Base-by-base conservation (phyloP, 2,113 vertebrate species). In the Podocnemis expansa region DNA sequence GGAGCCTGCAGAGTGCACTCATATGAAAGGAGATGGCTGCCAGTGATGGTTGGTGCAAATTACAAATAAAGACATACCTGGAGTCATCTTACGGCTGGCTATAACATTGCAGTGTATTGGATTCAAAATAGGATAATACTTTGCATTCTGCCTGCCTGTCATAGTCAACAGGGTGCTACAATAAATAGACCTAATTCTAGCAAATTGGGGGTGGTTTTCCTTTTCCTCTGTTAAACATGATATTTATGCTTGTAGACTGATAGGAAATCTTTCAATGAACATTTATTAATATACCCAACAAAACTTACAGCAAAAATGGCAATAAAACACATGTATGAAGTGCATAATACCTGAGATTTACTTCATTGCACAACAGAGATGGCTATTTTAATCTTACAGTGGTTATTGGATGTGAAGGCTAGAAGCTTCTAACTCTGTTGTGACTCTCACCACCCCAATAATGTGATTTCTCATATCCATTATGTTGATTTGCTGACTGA, bases 301-400 rank as follows among this genome's bases (percentile, higher is more conserved):
- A 10, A 17, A 2, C 0, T 17, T 56, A 1, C 17, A 49, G 56
- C 17, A 47, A 43, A 90, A 0, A n/a, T 4, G 78, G 5, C 0
- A 3, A 22, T 10, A 13, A 17, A 19, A 24, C 45, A 22, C 1
- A 0, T 8, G 21, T 12, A 2, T 27, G 88, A 81, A 3, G 1
- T 38, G 58, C 10, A 14, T 89, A 80, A 19, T 34, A 34, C 5
- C 79, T 70, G 5, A 12, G 24, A 49, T 70, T 43, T 43, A 2
- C 2, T 78, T 80, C 0, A 1, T 13, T 83, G 51, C 9, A 31
- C 43, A 19, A 29, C 9, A 10, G 0, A 47, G 47, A 3, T 0
- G 41, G 89, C 6, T 10, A 19, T 17, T 12, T 29, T 86, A 2
- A 2, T 86, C 3, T 84, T 79, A 25, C 25, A 10, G 31, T 51